Conservation (phyloP, 2,888 invertebrate species). For the Azorinus chamasolen region DNA sequence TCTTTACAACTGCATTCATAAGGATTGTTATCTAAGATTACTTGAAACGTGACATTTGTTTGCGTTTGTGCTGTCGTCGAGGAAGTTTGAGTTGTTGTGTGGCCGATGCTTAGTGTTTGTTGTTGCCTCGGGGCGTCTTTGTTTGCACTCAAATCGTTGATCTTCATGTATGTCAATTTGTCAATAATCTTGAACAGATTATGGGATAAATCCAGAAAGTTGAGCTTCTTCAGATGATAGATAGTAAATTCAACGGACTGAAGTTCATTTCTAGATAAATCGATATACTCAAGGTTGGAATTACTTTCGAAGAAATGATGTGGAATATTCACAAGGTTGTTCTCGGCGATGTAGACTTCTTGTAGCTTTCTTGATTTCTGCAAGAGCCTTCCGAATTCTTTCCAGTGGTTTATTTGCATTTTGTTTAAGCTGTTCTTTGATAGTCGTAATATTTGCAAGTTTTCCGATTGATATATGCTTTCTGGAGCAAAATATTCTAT, state of each 20-base stretch:
- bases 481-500: conserved; percentile 18
- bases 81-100: too few species aligned
- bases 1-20: conserved; percentile 13
- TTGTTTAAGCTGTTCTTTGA: conserved; percentile 8
- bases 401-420: not conserved
- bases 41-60: not conserved
- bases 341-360: conserved; percentile 5
- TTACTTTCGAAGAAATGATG: conserved; percentile 11
- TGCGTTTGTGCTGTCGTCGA: too few species aligned
- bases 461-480: not conserved
- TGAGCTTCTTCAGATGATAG: conserved; percentile 6
- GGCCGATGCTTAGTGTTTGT: too few species aligned
- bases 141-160: not conserved
- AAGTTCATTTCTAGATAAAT: conserved; percentile 11
- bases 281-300: not conserved
- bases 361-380: not conserved
- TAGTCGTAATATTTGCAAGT: conserved; percentile 9
- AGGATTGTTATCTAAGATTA: conserved; percentile 6
- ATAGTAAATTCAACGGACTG: conserved; percentile 7
- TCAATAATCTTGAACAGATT: conserved; percentile 8
- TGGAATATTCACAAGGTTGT: conserved; percentile 8
- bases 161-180: not conserved
- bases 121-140: too few species aligned
- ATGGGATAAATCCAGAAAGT: conserved; percentile 6
- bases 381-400: conserved; percentile 11